Evolutionary conservation across 2,797 vertebrate genomes (phyloP), one percentile per base, ranked within the genome.

Genomic region (Microctenopoma stevenorrisi): DNA sequence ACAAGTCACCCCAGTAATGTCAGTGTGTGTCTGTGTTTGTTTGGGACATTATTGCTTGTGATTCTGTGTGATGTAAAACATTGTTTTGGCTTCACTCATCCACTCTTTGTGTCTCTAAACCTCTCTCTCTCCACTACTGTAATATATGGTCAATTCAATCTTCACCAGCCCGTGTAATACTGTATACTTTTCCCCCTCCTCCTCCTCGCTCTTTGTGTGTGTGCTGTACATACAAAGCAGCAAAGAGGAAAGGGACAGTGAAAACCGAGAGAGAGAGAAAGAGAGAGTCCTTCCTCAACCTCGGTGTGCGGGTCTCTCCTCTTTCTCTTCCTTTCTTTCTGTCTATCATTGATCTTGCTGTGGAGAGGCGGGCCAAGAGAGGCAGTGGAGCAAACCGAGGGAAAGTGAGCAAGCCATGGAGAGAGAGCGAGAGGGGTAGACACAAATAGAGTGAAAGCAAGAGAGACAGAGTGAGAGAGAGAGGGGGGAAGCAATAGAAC

Each of bases 361-460:
- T 83, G 61, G 72, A 87, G 83, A 89, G 87, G 85, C 83, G 83
- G 88, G 76, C 81, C 82, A 69, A 87, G 79, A 68, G 87, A 91
- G 82, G 78, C 89, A 90, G 83, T 84, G 79, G 76, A 91, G 90
- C 88, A 78, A 76, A 87, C 64, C 49, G 44, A 83, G 76, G 72
- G 69, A 82, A 79, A 86, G 82, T 16, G 66, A 76, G 76, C 64
- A 50, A 81, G 74, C 18, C 46, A 54, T 65, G 5, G 61, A 46
- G 52, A 57, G 74, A 51, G 69, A 40, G 22, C 22, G 64, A 22
- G 47, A 40, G 59, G 43, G 58, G 58, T 49, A 54, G 56, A 55
- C 30, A 58, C 35, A 44, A 40, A 37, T 10, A 37, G 25, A 10
- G 54, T 25, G 25, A 40, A 38, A 55, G 52, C 50, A 37, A 48